These are phyloP conservation scores for Dynastes tityus DNA, from an alignment of 2,888 invertebrate genomes.

Conservation along the genomic window DNA sequence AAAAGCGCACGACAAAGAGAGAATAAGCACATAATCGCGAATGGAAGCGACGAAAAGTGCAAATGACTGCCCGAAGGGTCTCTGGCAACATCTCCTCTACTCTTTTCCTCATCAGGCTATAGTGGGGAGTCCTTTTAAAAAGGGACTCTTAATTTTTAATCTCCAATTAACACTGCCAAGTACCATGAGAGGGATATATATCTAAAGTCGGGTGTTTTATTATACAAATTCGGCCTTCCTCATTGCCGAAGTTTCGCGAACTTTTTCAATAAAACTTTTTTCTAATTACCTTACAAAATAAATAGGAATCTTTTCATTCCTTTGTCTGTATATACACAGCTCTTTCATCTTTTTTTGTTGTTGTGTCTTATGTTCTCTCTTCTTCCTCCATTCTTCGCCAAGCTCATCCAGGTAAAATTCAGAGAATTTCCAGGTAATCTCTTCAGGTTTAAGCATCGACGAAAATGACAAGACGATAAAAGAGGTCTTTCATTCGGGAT, in stretches of 20 bases:
- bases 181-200: constrained; percentile 53
- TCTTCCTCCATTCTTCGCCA: not conserved
- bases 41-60: constrained; percentile 55
- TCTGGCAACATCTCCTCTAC: not conserved
- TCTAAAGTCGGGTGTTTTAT: constrained; percentile 53
- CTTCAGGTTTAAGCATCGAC: not conserved
- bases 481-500: constrained; percentile 15
- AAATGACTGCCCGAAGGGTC: constrained; percentile 54
- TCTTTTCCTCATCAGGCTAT: not conserved
- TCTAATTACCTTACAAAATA: constrained; percentile 45
- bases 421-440: not conserved
- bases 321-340: not conserved
- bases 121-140: constrained; percentile 52
- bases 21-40: constrained; percentile 42
- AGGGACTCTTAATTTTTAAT: constrained; percentile 57
- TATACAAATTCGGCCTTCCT: constrained; percentile 52
- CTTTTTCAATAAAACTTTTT: constrained; percentile 48
- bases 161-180: constrained; percentile 57
- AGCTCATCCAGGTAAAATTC: not conserved
- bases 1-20: not conserved
- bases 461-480: not conserved
- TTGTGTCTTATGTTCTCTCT: not conserved
- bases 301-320: constrained; percentile 43
- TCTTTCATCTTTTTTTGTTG: not conserved
- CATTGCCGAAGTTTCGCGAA: constrained; percentile 41